Evolutionary conservation across 2,888 invertebrate species (phyloP).

Genomic region (Drosophila recens): DNA sequence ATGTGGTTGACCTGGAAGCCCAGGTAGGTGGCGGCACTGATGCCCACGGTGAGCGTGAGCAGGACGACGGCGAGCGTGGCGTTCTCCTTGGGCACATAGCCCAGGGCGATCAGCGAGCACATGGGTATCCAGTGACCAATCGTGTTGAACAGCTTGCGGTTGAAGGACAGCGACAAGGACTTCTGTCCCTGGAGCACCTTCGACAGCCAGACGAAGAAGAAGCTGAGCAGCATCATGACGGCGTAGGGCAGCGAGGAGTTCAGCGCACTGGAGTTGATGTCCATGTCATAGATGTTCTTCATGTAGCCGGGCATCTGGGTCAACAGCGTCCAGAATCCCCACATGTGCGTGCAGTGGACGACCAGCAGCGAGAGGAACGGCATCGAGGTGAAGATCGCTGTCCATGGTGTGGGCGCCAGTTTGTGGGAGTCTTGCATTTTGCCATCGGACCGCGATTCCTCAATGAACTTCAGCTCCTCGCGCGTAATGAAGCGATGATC

Average conservation of each 20-base stretch:
- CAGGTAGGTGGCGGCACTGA: slow-evolving; percentile 91
- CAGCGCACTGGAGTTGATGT: slow-evolving; percentile 90
- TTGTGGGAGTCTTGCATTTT: slow-evolving; percentile 67
- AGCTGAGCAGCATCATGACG: slow-evolving; percentile 90
- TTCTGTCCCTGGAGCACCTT: slow-evolving; percentile 86
- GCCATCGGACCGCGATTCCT: slow-evolving; percentile 86
- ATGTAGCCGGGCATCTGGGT: slow-evolving; percentile 93
- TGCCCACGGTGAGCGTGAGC: slow-evolving; percentile 90
- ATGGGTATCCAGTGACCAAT: slow-evolving; percentile 90
- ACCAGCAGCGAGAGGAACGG: slow-evolving; percentile 92
- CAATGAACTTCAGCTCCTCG: slow-evolving; percentile 89
- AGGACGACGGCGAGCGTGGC: slow-evolving; percentile 87
- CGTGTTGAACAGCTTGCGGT: slow-evolving; percentile 87
- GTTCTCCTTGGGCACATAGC: slow-evolving; percentile 85
- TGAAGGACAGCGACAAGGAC: slow-evolving; percentile 82
- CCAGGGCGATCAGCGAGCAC: slow-evolving; percentile 88
- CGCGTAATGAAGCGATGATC: slow-evolving; percentile 87
- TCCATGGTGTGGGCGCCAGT: slow-evolving; percentile 89
- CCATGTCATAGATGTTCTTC: slow-evolving; percentile 89
- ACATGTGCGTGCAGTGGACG: slow-evolving; percentile 90
- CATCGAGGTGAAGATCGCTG: slow-evolving; percentile 89
- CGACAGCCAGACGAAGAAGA: slow-evolving; percentile 89
- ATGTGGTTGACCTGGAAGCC: slow-evolving; percentile 94
- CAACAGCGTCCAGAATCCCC: slow-evolving; percentile 93
- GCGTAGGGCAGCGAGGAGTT: slow-evolving; percentile 91